Base-by-base conservation (phyloP, 1,140 invertebrate species). In the Dendroctonus ponderosae region DNA sequence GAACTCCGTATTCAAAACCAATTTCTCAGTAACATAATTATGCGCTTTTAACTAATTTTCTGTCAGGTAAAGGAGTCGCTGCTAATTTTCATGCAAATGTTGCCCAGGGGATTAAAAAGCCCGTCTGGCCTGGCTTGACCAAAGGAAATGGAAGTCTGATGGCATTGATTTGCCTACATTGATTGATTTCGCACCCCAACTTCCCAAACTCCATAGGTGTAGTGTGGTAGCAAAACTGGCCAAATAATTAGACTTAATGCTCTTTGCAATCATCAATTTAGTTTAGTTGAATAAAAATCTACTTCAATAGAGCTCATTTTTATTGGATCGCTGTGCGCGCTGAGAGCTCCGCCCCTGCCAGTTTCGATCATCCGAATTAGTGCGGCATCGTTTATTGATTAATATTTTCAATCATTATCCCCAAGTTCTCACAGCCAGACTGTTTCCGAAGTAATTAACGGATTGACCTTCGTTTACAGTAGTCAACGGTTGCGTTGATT, bases 101-200 rank as follows among this genome's bases (percentile, higher is more conserved):
- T 40, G 51, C 48, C 26, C 56, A 50, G 49, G 57, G 62, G 67
- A 53, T 65, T 61, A 51, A 43, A 61, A 52, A 43, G 12, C 58
- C 14, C 8, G 38, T 37, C 52, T 56, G 51, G 40, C 50, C 59
- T 42, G 42, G 58, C 57, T 66, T 62, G 67, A 68, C 62, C 58
- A 69, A 66, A 66, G 68, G 68, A 69, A 69, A 69, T 69, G 62
- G 68, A 66, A 56, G 68, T 69, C 68, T 69, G 68, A 69, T 69
- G 63, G 63, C 56, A 64, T 66, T 66, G 57, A 66, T 66, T 66
- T 62, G 56, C 42, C 12, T 40, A 5, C 12, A 57, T 48, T 37
- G 26, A 26, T 26, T 26, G 26, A 26, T 26, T n/a, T 26, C 26
- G 26, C 26, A 26, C 26, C 26, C 26, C 26, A 26, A 26, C 26